These are phyloP conservation scores for Spinus pinus DNA, from an alignment of 2,797 vertebrate genomes.

Conservation along the genomic window DNA sequence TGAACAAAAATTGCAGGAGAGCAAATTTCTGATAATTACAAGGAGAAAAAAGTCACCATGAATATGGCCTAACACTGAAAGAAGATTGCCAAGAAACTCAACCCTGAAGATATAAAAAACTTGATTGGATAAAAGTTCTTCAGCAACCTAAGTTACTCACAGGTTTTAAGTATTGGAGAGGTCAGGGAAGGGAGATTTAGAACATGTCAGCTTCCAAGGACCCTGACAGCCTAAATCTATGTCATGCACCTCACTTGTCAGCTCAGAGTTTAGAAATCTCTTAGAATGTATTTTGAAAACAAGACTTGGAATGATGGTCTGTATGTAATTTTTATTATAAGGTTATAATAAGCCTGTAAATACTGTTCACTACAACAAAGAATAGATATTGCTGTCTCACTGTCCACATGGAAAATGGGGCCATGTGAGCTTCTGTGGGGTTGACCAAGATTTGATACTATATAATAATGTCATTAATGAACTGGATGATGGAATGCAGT, in stretches of 20 bases:
- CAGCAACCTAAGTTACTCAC: neutral
- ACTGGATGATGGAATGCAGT: neutral
- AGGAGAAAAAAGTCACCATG: neutral
- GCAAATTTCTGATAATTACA: neutral
- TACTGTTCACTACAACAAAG: neutral
- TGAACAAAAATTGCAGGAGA: neutral
- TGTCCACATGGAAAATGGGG: neutral
- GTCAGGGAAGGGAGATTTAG: neutral
- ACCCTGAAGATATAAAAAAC: neutral
- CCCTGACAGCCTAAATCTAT: neutral
- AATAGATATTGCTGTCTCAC: neutral
- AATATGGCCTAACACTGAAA: neutral
- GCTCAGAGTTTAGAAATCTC: neutral
- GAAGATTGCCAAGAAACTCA: neutral
- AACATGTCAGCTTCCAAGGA: neutral
- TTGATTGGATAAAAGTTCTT: neutral
- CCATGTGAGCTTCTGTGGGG: neutral
- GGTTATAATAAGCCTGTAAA: neutral
- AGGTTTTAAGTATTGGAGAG: neutral
- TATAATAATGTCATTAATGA: constrained; percentile 15
- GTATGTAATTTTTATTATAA: neutral
- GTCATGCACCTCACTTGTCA: neutral
- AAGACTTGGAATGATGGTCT: neutral
- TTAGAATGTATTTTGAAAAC: neutral
- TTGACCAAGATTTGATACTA: neutral